Percentiles rank a stretch among this genome's conserved stretches.
These are phyloP conservation scores for Cyclargus thomasi DNA, from an alignment of 1,140 invertebrate genomes.

Conservation along the genomic window DNA sequence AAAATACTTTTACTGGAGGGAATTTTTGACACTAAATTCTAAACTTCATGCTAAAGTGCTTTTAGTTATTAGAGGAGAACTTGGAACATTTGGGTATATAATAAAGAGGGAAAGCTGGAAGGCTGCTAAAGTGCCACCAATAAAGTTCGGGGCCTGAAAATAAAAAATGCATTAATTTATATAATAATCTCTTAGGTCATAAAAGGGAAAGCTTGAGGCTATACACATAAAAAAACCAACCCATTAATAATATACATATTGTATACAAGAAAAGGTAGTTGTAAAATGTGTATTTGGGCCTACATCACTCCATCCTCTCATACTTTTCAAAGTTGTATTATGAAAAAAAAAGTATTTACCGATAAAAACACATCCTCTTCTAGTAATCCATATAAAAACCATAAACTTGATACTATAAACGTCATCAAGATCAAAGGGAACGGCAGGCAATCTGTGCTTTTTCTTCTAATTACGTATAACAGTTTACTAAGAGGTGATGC, in stretches of 20 bases:
- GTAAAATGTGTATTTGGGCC: too few relatives aligned
- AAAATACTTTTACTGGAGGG: too few relatives aligned
- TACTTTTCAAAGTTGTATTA: background rate
- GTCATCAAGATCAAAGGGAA: constrained; percentile 86
- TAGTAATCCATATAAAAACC: constrained; percentile 84
- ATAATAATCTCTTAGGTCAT: background rate
- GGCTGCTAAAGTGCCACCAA: constrained; percentile 80
- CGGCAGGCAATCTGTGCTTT: constrained; percentile 85
- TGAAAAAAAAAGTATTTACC: constrained; percentile 63
- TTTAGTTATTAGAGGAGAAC: constrained; percentile 35
- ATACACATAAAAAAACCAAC: too few relatives aligned
- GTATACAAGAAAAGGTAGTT: too few relatives aligned
- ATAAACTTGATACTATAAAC: constrained; percentile 83
- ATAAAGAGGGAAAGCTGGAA: constrained; percentile 83
- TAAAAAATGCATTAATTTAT: background rate
- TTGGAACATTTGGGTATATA: constrained; percentile 77
- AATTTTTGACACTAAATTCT: too few relatives aligned
- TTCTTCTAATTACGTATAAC: constrained; percentile 84
- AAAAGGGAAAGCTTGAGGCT: too few relatives aligned
- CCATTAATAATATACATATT: too few relatives aligned
- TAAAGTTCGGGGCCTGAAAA: constrained; percentile 82
- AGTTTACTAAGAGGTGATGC: constrained; percentile 85
- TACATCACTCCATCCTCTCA: too few relatives aligned
- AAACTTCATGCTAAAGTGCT: constrained; percentile 37
- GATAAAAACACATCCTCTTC: constrained; percentile 83